These are phyloP conservation scores for Chydorus sphaericus DNA, from an alignment of 2,888 invertebrate species.

Conservation along the genomic window DNA sequence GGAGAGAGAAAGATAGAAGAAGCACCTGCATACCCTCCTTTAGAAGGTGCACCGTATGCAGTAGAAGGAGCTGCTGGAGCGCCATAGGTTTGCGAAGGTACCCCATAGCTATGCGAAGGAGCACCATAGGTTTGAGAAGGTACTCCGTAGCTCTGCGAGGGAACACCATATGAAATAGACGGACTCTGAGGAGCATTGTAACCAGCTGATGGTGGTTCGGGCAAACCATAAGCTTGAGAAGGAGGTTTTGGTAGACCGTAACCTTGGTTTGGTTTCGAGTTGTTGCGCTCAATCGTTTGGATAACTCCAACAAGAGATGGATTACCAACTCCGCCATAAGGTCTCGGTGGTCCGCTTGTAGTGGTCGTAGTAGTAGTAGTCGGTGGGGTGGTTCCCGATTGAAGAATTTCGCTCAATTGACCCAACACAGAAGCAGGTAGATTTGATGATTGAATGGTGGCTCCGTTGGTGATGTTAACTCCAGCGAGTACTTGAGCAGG, in stretches of 20 bases:
- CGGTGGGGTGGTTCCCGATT: background rate
- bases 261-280: background rate
- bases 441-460: slow-evolving; percentile 10
- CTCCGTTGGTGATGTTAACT: slow-evolving; percentile 13
- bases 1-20: background rate
- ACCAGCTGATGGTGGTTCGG: background rate
- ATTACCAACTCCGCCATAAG: slow-evolving; percentile 12
- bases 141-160: background rate
- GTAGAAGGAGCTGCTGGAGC: background rate
- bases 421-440: slow-evolving; percentile 8
- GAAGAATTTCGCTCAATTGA: background rate
- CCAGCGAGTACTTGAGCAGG: slow-evolving; percentile 9
- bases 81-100: background rate
- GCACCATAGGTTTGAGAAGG: background rate
- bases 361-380: background rate
- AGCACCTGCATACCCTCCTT: no score
- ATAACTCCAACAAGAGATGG: background rate
- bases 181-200: background rate
- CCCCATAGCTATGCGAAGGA: background rate
- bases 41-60: background rate
- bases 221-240: background rate
- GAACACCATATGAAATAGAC: background rate
- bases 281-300: background rate
- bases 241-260: background rate
- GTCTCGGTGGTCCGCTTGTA: background rate